Percentiles rank a stretch among this genome's conserved stretches.
These are phyloP conservation scores for Cathartes aura DNA, from an alignment of 2,113 vertebrate genomes.

Conservation along the genomic window DNA sequence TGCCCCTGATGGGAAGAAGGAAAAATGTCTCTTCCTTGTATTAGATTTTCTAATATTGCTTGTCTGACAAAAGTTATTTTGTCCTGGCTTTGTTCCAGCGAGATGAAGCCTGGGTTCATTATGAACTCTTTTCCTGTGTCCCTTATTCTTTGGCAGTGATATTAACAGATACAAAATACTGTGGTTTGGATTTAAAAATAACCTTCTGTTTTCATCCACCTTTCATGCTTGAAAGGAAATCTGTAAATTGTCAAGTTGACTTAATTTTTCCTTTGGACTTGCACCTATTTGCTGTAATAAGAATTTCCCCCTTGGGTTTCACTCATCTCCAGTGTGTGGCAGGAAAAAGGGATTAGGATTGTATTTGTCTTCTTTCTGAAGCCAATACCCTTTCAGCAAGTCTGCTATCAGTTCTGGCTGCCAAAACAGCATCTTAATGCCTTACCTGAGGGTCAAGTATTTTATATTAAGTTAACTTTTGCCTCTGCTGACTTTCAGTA, in stretches of 20 bases:
- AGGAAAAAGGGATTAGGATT: conserved; percentile 73
- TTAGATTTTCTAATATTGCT: conserved; percentile 62
- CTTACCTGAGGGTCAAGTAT: conserved; percentile 71
- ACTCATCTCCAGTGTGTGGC: conserved; percentile 69
- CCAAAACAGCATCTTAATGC: conserved; percentile 75
- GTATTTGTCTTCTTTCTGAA: conserved; percentile 72
- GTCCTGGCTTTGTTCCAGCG: conserved; percentile 33
- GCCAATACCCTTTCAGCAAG: conserved; percentile 73
- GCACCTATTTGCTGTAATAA: conserved; percentile 77
- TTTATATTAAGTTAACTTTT: conserved; percentile 72
- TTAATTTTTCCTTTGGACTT: conserved; percentile 78
- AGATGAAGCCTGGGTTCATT: conserved; percentile 52
- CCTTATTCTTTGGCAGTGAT: conserved; percentile 42
- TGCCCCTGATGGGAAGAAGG: not conserved
- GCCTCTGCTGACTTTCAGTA: conserved; percentile 56
- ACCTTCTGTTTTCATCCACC: conserved; percentile 56
- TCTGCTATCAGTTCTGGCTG: conserved; percentile 72
- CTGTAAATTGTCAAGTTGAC: conserved; percentile 77
- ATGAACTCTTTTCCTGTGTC: conserved; percentile 28
- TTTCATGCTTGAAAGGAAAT: conserved; percentile 76
- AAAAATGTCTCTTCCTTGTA: conserved; percentile 33
- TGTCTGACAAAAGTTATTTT: conserved; percentile 64
- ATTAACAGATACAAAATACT: conserved; percentile 59
- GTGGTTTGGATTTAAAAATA: conserved; percentile 63
- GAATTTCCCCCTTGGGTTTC: conserved; percentile 68